These are phyloP conservation scores for Myotis findleyi DNA, from an alignment of 2,797 vertebrate genomes.

Conservation along the genomic window DNA sequence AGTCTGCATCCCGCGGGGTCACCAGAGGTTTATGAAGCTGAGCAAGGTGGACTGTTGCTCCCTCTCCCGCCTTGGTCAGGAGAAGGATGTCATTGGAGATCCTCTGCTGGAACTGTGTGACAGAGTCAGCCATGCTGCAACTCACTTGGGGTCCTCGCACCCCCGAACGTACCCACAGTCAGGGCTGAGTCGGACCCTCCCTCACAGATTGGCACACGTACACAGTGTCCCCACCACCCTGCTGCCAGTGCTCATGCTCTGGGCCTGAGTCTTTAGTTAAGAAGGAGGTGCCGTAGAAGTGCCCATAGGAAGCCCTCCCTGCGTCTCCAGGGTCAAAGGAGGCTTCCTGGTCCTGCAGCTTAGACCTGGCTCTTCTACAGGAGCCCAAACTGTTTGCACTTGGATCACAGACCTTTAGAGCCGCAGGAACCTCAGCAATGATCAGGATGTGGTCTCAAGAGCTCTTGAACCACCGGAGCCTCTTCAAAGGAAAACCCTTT, in stretches of 20 bases:
- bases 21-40: background rate
- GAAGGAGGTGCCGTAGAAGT: background rate
- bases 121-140: background rate
- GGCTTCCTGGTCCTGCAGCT: background rate
- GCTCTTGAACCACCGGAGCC: background rate
- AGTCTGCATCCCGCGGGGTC: background rate
- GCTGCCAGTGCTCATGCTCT: background rate
- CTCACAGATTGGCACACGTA: rapidly evolving
- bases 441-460: background rate
- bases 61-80: background rate
- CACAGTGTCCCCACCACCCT: rapidly evolving
- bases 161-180: background rate
- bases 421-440: background rate
- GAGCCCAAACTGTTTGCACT: background rate
- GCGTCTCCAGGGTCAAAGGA: background rate
- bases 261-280: background rate
- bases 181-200: rapidly evolving
- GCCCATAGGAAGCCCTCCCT: background rate
- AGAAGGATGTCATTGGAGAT: background rate
- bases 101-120: background rate
- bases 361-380: background rate
- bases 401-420: background rate
- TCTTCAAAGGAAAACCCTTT: background rate
- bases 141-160: rapidly evolving
- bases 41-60: background rate